A percentile compares a stretch with the other conserved stretches of the same genome.
phyloP scores from a whole-genome alignment of 2,113 vertebrate genomes.

The Diphyllodes magnificus region DNA sequence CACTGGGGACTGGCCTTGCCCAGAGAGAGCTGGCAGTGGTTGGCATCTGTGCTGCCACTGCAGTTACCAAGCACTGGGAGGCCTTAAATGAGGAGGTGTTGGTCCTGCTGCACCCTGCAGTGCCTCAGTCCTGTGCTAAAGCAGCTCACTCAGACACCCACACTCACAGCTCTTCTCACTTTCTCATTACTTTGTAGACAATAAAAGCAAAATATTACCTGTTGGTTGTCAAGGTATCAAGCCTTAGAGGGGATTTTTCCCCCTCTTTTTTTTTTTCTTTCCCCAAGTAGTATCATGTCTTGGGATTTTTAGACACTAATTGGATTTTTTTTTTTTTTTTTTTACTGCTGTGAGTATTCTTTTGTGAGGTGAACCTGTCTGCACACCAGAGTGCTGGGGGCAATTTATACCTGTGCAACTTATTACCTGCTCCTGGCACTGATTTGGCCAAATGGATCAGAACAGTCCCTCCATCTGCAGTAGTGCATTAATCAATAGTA shows the following conservation, averaged over 20 bases:
- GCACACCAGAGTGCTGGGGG: background rate
- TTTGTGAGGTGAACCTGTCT: background rate
- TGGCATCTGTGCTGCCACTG: background rate
- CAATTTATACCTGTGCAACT: background rate
- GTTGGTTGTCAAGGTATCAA: slow-evolving; percentile 49
- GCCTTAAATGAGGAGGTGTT: background rate
- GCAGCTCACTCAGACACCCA: background rate
- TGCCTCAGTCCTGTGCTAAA: background rate
- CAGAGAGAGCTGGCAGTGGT: background rate
- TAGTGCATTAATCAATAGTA: background rate
- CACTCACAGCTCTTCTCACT: background rate
- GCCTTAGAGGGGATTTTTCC: background rate
- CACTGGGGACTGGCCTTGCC: background rate
- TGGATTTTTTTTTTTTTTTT: slow-evolving; percentile 1
- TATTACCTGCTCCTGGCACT: background rate
- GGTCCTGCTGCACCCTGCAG: background rate
- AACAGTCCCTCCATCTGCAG: background rate
- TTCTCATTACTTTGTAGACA: slow-evolving; percentile 21
- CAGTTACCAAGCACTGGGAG: background rate
- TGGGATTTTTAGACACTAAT: slow-evolving; percentile 43
- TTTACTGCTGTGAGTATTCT: background rate
- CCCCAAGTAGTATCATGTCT: background rate
- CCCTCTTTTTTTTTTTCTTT: background rate
- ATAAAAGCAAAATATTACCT: slow-evolving; percentile 46
- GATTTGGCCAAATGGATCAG: background rate